Evolutionary conservation across 2,888 invertebrate genomes (phyloP).

Genomic region (Argynnis bischoffii): DNA sequence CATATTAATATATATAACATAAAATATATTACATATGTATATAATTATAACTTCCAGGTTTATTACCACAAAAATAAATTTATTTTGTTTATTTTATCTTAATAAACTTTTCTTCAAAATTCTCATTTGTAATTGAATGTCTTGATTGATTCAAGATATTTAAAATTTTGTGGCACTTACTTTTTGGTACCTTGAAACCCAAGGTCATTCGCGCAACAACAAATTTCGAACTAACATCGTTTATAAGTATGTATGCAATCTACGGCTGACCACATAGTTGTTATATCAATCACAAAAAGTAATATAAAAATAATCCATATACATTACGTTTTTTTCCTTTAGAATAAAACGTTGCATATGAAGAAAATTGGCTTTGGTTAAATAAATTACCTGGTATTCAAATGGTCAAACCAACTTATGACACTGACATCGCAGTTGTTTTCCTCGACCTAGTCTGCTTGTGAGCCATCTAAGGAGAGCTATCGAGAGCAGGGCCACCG

Average conservation of each 20-base stretch:
- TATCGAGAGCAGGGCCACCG: constrained; percentile 80
- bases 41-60: background rate
- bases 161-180: constrained; percentile 45
- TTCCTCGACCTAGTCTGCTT: constrained; percentile 80
- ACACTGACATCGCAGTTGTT: constrained; percentile 78
- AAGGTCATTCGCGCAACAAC: constrained; percentile 62
- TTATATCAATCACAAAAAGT: constrained; percentile 21
- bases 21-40: too few relatives aligned
- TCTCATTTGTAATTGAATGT: background rate
- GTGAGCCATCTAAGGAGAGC: constrained; percentile 80
- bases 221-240: constrained; percentile 57
- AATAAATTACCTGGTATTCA: constrained; percentile 46
- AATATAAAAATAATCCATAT: constrained; percentile 37
- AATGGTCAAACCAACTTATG: constrained; percentile 58
- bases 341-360: constrained; percentile 3
- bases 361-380: constrained; percentile 54
- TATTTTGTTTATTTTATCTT: background rate
- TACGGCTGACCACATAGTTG: constrained; percentile 65
- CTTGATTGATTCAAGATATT: constrained; percentile 37
- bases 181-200: constrained; percentile 56
- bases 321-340: constrained; percentile 43
- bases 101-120: background rate
- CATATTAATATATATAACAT: too few relatives aligned
- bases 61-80: background rate
- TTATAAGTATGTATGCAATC: constrained; percentile 54